Evolutionary conservation across 2,888 invertebrate genomes (phyloP), one percentile per base, ranked within the genome.

Genomic region (Myathropa florea): DNA sequence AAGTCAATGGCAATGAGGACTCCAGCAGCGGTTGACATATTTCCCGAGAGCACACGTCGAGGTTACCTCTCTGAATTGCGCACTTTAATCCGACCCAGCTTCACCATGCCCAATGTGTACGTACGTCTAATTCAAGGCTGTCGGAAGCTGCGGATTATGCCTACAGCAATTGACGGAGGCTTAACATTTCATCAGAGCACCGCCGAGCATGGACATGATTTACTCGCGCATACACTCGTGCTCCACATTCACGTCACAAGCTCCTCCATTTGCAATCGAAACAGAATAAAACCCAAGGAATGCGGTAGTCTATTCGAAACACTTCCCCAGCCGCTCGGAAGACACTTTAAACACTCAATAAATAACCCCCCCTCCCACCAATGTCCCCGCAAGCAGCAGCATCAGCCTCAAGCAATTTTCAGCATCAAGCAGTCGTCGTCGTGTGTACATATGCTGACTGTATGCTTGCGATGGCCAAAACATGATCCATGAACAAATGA

Each of bases 111-210:
- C 36, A 63, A 77, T 72, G 53, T 33, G 60, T 18, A 57, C 75
- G 59, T 59, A 70, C 82, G 72, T 36, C 77, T 59, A 59, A 78
- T 73, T 82, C 85, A 85, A 85, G 85, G 85, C 85, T 81, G 77
- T 82, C 85, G 85, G 85, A 85, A 85, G 85, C 82, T 70, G 4
- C 68, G 85, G 85, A 85, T 85, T 85, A 85, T 55, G 64, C 81
- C 81, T 77, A 77, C 81, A 59, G 59, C 57, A 72, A 64, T 72
- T 72, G 68, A 73, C 18, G 46, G 28, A 61, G 55, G 77, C 81
- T 60, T 73, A 80, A 68, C 36, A 77, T 80, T 80, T 80, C 80
- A 65, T 84, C 84, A 80, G 46, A 46, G 46, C 57, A 18, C 55
- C 57, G 57, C 73, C 57, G 26, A 63, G 70, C 70, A 67, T 83